Evolutionary conservation across 1,140 invertebrate genomes (phyloP), one percentile per base, ranked within the genome.

Genomic region (Adelges cooleyi): DNA sequence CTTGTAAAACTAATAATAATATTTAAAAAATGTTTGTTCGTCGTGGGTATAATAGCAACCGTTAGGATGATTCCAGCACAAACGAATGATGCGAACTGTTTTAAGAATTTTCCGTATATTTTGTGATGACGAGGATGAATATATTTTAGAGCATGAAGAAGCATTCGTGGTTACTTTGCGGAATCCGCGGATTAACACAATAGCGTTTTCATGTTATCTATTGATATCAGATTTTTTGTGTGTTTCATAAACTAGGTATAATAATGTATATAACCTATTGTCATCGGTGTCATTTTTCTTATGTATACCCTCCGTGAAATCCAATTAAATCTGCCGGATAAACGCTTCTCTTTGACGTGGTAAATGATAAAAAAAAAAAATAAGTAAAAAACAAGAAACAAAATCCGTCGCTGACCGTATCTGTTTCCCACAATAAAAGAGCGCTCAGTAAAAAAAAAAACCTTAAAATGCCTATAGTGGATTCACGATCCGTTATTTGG

Each of bases 381-480:
- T 25, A 59, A 40, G 25, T n/a, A 56, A 40, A 44, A 44, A 17
- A 23, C 6, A 27, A 33, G 23, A 48, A n/a, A 17, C 18, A 3
- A 38, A 18, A 56, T 54, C 18, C 15, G 36, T n/a, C 17, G 25
- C 25, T 48, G 42, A 62, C 56, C 42, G 56, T 62, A 42, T 46
- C 54, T 46, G 42, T 62, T 62, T 62, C 56, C 42, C 56, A 62
- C 56, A 48, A 46, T 33, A 62, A 62, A 62, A n/a, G 25, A 27
- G 15, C 36, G 23, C 44, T 17, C 18, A 29, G 15, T 2, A 29
- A 15, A 46, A 59, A 44, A 27, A 62, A 48, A n/a, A 13, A 29
- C 56, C 46, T 62, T 33, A 62, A 62, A 62, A 62, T 48, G 56
- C 56, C 56, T 17, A 33, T 44, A 15, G 18, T 48, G 25, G 42